Conservation (phyloP, 2,113 vertebrate genomes). For the Zingel zingel region DNA sequence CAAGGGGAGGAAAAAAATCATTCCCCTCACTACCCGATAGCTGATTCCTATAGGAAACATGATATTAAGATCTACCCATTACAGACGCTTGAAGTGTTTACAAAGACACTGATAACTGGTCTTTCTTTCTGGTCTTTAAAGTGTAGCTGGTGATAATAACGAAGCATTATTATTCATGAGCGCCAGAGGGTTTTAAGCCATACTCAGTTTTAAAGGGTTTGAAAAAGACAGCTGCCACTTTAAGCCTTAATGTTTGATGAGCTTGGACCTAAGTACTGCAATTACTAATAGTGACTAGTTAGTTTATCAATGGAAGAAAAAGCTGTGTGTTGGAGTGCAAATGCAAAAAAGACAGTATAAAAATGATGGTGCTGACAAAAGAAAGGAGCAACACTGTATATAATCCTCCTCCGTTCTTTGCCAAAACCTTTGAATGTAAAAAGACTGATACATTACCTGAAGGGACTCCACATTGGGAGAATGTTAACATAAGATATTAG, state of each 20-base stretch:
- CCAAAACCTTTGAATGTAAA: background rate
- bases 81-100: conserved; percentile 28
- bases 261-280: conserved; percentile 6
- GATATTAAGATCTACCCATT: conserved; percentile 14
- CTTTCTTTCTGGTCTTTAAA: conserved; percentile 36
- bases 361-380: background rate
- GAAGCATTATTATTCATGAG: conserved; percentile 45
- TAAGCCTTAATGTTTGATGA: conserved; percentile 20
- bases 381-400: background rate
- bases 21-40: conserved; percentile 1
- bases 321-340: background rate
- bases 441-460: conserved; percentile 23
- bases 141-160: conserved; percentile 35
- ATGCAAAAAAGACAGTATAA: background rate
- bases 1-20: background rate
- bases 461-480: conserved; percentile 17
- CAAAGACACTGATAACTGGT: conserved; percentile 31
- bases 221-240: conserved; percentile 16
- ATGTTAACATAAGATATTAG: conserved; percentile 39
- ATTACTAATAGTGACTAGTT: conserved; percentile 2
- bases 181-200: conserved; percentile 11
- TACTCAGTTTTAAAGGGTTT: conserved; percentile 13
- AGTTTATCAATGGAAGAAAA: background rate
- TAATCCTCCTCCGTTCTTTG: background rate
- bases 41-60: conserved; percentile 1